Base-by-base conservation (phyloP, 2,888 invertebrate genomes). In the Isoperla grammatica region DNA sequence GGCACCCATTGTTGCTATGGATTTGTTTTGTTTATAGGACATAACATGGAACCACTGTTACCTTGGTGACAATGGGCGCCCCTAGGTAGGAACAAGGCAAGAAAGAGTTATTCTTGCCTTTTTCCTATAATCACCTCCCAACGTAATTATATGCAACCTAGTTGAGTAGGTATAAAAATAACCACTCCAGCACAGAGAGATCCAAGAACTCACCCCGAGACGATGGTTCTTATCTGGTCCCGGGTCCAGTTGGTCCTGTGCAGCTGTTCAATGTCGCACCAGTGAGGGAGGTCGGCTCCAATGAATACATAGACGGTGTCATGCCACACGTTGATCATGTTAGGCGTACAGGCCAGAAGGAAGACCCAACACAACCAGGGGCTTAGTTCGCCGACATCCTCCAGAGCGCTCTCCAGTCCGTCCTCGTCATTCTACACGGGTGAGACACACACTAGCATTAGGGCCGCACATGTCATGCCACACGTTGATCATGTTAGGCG, bases 391-490 rank as follows among this genome's bases (percentile, higher is more conserved):
- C 62, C 62, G 12, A 64, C 29, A 5, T 46, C 49, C n/a, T 61
- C 63, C 55, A 61, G 9, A 9, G 62, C 64, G 11, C 19, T 29
- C 17, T 64, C 63, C 55, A 62, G 48, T 2, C 59, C 64, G 61
- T 65, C 57, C 19, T 57, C 57, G 29, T 29, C 29, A n/a, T n/a
- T n/a, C n/a, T n/a, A n/a, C n/a, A n/a, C n/a, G n/a, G n/a, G n/a
- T n/a, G n/a, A n/a, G n/a, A n/a, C n/a, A n/a, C n/a, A n/a, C n/a
- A n/a, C n/a, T n/a, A n/a, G n/a, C n/a, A n/a, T n/a, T n/a, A n/a
- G n/a, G n/a, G n/a, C n/a, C n/a, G n/a, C n/a, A n/a, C n/a, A n/a
- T 76, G 29, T 80, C 78, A 65, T 81, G 80, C 69, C 80, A 77
- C 2, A 79, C 80, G 66, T 79, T 79, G 59, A 80, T 70, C 35